Base-by-base conservation (phyloP, 2,113 vertebrate genomes). In the Astur gentilis region DNA sequence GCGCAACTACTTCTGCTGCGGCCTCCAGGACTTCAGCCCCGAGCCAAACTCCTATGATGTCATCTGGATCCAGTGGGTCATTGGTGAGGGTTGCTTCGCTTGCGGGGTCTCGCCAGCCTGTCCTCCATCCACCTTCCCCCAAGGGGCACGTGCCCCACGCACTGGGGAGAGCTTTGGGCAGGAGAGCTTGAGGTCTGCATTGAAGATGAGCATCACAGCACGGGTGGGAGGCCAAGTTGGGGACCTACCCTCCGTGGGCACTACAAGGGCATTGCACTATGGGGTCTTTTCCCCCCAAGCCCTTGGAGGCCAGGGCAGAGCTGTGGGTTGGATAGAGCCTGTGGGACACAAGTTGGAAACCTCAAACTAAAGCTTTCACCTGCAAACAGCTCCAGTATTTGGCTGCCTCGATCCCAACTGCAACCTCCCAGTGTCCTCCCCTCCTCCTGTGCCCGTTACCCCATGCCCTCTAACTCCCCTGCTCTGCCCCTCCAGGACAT, bases 21-120 rank as follows among this genome's bases (percentile, higher is more conserved):
- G 99, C 64, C 98, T 99, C 40, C 99, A 99, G 97, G 99, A 99
- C 95, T 99, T 99, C 84, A 97, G 98, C 66, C 99, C 99, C 0
- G 98, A 99, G 98, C 97, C 97, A 0, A 97, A 93, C 54, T 98
- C 98, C 32, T 99, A 99, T 1, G 99, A 99, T 8, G 98, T 99
- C 87, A 99, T 99, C 98, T 99, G 99, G 99, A 99, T 99, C 78
- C 99, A 99, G 98, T 99, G 99, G 99, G 99, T 99, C 75, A 99
- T 99, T 1, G 99, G 99, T 99, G 97, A 98, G 99, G 88, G 10
- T 17, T 9, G 2, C n/a, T 67, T 1, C 0, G 5, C 13, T 49
- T 14, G 29, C 0, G 0, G 55, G 57, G 34, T 61, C 71, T 45
- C 32, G 3, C 36, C 36, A 87, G 40, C 36, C 49, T 42, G n/a